Percentiles rank a stretch among this genome's conserved stretches.
Conservation (phyloP, 1,140 invertebrate species). For the Ruditapes philippinarum region DNA sequence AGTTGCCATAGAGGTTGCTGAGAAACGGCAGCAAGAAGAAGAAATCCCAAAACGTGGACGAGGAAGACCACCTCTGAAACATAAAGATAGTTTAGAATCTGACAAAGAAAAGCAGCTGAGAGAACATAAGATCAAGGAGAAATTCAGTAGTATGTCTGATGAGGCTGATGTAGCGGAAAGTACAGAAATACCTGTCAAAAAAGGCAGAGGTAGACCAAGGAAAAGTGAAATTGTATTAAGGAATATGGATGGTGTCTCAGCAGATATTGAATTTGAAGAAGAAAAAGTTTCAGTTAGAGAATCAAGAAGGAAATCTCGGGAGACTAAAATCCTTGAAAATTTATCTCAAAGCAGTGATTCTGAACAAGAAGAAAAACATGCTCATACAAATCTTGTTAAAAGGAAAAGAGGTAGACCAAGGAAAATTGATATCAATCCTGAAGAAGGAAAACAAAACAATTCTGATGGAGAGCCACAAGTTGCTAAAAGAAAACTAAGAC, state of each 20-base stretch:
- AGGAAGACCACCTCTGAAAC: slow-evolving; percentile 40
- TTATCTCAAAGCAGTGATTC: slow-evolving; percentile 49
- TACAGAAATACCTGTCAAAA: not conserved
- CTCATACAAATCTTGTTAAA: not conserved
- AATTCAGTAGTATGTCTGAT: not conserved
- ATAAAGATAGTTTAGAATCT: not conserved
- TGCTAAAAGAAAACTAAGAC: slow-evolving; percentile 15
- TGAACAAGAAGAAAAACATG: not conserved
- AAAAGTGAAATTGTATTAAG: slow-evolving; percentile 13
- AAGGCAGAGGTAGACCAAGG: slow-evolving; percentile 57
- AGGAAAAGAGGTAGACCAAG: slow-evolving; percentile 3
- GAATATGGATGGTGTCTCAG: slow-evolving; percentile 1
- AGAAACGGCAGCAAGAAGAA: slow-evolving; percentile 41
- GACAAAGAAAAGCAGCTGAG: not conserved
- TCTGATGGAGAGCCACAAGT: slow-evolving; percentile 16
- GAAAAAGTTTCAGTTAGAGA: slow-evolving; percentile 1
- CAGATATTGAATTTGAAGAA: not conserved
- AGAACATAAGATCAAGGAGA: not conserved
- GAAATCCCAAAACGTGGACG: slow-evolving; percentile 12
- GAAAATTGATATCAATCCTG: not conserved
- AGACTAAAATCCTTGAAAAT: slow-evolving; percentile 19
- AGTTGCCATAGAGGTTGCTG: slow-evolving; percentile 56
- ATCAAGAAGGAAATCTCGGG: slow-evolving; percentile 37
- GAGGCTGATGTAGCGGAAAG: not conserved
- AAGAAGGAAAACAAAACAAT: not conserved